A percentile compares a stretch with the other conserved stretches of the same genome.
Evolutionary conservation across 2,797 vertebrate species (phyloP).

Genomic region (Sorex maritimensis): DNA sequence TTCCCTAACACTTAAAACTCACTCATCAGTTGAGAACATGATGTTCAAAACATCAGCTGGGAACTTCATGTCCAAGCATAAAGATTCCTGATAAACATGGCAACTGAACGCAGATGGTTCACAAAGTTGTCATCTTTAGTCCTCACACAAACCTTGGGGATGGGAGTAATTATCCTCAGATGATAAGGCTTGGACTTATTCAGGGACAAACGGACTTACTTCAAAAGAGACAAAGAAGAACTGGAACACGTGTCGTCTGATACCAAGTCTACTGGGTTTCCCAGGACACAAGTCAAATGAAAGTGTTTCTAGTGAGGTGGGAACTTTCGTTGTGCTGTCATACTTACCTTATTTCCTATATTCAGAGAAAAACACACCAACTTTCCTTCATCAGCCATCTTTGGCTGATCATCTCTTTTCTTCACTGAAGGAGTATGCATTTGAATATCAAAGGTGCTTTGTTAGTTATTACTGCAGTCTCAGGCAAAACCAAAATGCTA

Average conservation of each 20-base stretch:
- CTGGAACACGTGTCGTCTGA: background rate
- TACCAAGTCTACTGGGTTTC: background rate
- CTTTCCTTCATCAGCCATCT: background rate
- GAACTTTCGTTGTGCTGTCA: background rate
- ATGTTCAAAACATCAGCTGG: background rate
- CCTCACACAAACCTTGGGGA: background rate
- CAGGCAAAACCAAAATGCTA: background rate
- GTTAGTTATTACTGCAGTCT: background rate
- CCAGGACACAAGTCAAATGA: background rate
- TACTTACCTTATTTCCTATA: background rate
- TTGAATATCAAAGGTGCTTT: background rate
- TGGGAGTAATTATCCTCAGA: background rate
- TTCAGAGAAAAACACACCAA: background rate
- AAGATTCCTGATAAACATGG: background rate
- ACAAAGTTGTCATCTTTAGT: background rate
- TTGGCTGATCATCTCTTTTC: background rate
- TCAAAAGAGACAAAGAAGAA: background rate
- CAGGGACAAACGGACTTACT: background rate
- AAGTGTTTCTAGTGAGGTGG: background rate
- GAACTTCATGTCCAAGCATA: background rate
- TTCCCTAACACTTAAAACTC: conserved; percentile 1
- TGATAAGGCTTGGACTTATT: background rate
- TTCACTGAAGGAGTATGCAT: too few relatives aligned
- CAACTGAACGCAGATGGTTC: background rate
- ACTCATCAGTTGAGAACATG: background rate